Percentiles rank a stretch among this genome's conserved stretches.
Evolutionary conservation across 2,113 vertebrate genomes (phyloP).

Genomic region (Scortum barcoo): DNA sequence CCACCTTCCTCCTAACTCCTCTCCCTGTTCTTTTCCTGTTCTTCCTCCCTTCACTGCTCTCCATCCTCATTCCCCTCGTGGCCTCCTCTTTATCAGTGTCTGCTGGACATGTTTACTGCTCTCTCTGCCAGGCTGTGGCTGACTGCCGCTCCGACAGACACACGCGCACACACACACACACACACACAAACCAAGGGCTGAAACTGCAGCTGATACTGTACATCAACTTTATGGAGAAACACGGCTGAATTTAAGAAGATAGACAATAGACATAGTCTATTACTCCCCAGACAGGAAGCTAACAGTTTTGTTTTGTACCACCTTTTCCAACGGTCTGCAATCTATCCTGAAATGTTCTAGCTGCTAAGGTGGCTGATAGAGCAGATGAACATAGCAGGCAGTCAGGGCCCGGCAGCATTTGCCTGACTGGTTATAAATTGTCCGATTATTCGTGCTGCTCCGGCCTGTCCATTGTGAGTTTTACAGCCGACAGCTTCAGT

Average conservation of each 20-base stretch:
- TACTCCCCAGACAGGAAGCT: background rate
- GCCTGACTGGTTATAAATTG: constrained; percentile 1
- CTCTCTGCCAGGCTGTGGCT: constrained; percentile 15
- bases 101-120: constrained; percentile 36
- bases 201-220: constrained; percentile 5
- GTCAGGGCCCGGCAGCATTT: background rate
- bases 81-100: constrained; percentile 30
- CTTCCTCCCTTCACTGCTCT: background rate
- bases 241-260: background rate
- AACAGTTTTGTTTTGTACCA: constrained; percentile 19
- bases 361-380: background rate
- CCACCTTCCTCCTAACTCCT: background rate
- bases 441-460: background rate
- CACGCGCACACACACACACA: background rate
- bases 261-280: constrained; percentile 1
- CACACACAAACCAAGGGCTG: background rate
- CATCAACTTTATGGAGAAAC: constrained; percentile 38
- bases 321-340: background rate
- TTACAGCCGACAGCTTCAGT: background rate
- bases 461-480: background rate
- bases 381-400: background rate
- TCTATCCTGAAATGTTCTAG: background rate
- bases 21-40: background rate
- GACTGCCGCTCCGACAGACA: background rate
- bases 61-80: background rate